These are phyloP conservation scores for Rhinichthys osculus DNA, from an alignment of 2,797 vertebrate species.

Conservation along the genomic window DNA sequence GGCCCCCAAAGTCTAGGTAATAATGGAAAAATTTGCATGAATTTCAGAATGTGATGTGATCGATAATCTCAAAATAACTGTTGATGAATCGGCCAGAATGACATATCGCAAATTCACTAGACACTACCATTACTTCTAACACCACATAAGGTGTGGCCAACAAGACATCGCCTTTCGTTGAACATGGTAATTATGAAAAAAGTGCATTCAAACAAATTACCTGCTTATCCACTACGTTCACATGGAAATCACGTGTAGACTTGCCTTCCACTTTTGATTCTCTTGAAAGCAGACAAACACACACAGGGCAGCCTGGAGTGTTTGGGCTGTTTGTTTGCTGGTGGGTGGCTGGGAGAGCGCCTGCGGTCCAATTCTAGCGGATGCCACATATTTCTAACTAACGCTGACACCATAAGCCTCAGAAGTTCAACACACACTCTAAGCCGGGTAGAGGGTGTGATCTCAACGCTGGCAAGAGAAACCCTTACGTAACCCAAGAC, in stretches of 20 bases:
- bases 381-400: conserved; percentile 2
- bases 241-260: not conserved
- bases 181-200: conserved; percentile 4
- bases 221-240: not conserved
- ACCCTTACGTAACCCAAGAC: conserved; percentile 43
- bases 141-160: not conserved
- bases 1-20: not conserved
- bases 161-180: not conserved
- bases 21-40: no score
- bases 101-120: not conserved
- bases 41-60: not conserved
- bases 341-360: conserved; percentile 1
- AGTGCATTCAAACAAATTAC: not conserved
- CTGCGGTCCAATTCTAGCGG: not conserved
- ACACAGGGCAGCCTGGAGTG: not conserved
- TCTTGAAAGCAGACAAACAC: conserved; percentile 14
- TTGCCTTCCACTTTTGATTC: conserved; percentile 4
- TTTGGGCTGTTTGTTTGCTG: not conserved
- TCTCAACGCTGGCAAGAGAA: conserved; percentile 9
- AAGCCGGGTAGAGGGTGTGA: conserved; percentile 35
- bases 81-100: not conserved
- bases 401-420: conserved; percentile 62
- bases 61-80: not conserved
- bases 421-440: conserved; percentile 75
- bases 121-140: not conserved